Base-by-base conservation (phyloP, 2,888 invertebrate species). In the Plagiodera versicolora region DNA sequence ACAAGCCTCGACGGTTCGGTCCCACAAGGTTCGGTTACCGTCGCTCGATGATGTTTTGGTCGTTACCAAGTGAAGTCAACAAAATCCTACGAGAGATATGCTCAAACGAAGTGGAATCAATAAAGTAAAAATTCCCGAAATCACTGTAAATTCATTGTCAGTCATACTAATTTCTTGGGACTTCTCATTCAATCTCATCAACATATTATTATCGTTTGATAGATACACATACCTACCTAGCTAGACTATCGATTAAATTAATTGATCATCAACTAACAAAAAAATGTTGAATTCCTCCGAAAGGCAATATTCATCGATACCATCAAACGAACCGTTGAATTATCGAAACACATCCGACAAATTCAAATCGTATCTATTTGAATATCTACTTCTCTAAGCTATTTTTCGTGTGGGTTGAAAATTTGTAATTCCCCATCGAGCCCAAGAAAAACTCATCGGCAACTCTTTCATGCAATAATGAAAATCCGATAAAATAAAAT, bases 11-110 rank as follows among this genome's bases (percentile, higher is more conserved):
- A 58, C 66, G 58, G 58, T 58, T 60, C 59, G 63, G 63, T 60
- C 56, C 65, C 58, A 59, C 49, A 51, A 46, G 35, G 44, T 24
- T 39, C 50, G 60, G 58, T 64, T 61, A 55, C 68, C 68, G 68
- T 67, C 70, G 67, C 66, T 64, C 58, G 50, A 56, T 39, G 52
- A 60, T 61, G 54, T 58, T 54, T 39, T 44, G 55, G 4, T 45
- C 6, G 11, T 10, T 10, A 46, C 18, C 10, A 18, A 46, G 46
- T 18, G 9, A 18, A 20, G 46, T 18, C 4, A 17, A 45, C 24
- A 6, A 24, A 24, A 24, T 5, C 6, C 3, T 24, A 24, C 6
- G 4, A 24, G 24, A 24, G 6, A 24, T n/a, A n/a, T n/a, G n/a
- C n/a, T n/a, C n/a, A n/a, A n/a, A n/a, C n/a, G n/a, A n/a, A n/a